phyloP scores from a whole-genome alignment of 2,113 vertebrate genomes.

The Piaya cayana region DNA sequence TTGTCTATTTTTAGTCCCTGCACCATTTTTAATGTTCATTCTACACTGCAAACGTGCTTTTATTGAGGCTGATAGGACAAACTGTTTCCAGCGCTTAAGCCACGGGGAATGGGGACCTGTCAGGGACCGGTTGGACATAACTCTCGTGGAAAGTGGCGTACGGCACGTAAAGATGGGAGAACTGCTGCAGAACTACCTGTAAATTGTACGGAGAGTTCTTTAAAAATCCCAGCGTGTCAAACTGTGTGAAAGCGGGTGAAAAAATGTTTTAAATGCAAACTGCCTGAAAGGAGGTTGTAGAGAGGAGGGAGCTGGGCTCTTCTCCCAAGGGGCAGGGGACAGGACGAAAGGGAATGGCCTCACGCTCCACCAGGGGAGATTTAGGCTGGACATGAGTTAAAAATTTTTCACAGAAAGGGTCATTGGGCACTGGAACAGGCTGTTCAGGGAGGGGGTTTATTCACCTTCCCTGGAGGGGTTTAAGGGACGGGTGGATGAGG shows the following conservation, averaged over 20 bases:
- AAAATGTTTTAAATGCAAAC: background rate
- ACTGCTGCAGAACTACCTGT: background rate
- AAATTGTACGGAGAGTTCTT: background rate
- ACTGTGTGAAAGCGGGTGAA: background rate
- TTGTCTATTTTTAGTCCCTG: slow-evolving; percentile 46
- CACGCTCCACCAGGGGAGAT: too few relatives aligned
- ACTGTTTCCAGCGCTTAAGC: background rate
- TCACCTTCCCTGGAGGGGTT: too few relatives aligned
- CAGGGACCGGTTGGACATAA: background rate
- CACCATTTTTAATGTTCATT: slow-evolving; percentile 40
- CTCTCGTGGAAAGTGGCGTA: background rate
- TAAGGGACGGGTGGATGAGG: too few relatives aligned
- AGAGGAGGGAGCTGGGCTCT: too few relatives aligned
- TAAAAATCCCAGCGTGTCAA: background rate
- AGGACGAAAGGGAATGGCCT: too few relatives aligned
- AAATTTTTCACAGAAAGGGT: too few relatives aligned
- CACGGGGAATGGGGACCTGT: background rate
- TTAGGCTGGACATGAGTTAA: too few relatives aligned
- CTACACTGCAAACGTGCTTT: slow-evolving; percentile 9
- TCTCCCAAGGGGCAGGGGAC: too few relatives aligned
- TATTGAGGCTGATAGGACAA: background rate
- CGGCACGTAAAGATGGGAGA: background rate
- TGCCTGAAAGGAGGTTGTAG: too few relatives aligned
- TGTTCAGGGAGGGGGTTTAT: too few relatives aligned
- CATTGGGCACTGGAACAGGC: too few relatives aligned